Evolutionary conservation across 2,113 vertebrate species (phyloP), one percentile per base, ranked within the genome.

Genomic region (Carassius gibelio): DNA sequence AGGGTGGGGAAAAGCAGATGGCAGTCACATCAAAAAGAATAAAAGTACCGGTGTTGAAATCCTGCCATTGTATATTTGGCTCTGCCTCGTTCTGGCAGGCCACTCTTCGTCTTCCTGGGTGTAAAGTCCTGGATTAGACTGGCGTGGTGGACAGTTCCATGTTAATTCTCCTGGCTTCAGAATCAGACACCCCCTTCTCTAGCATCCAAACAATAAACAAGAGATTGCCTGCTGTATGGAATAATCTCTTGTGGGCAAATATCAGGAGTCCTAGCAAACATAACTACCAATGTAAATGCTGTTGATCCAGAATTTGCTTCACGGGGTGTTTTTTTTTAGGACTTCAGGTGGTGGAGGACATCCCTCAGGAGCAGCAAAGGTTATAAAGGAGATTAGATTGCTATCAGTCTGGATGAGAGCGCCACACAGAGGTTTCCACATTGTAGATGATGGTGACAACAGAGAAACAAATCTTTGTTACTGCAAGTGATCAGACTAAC

Each of bases 181-280:
- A 87, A 85, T 90, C 89, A 88, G 77, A 82, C 1, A 23, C 74
- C 61, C 81, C 42, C 76, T 84, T 26, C 78, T 68, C 42, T 68
- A 9, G 85, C 66, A 89, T 83, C 85, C 88, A 87, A 86, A 89
- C 74, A 84, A 89, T 84, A 90, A 88, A 90, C 87, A 91, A 85
- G 77, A 84, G 69, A 87, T 55, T 17, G 74, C 79, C 87, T 81
- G 80, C 80, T 84, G 81, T 75, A 80, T 36, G 68, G 82, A 84
- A 88, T 78, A 79, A 74, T 74, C 80, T 81, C 84, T 80, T 84
- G 48, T 77, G 75, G 69, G 88, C 82, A 91, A 90, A 90, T 77
- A 91, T 76, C 83, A 87, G 79, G 75, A 84, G 57, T 69, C 75
- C 83, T 45, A 21, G 45, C 88, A 88, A 89, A 90, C 78, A 89